A percentile compares a stretch with the other conserved stretches of the same genome.
phyloP scores from a whole-genome alignment of 30 jellyfish, hydroid and myxozoan genomes.

The Turritopsis dohrnii region DNA sequence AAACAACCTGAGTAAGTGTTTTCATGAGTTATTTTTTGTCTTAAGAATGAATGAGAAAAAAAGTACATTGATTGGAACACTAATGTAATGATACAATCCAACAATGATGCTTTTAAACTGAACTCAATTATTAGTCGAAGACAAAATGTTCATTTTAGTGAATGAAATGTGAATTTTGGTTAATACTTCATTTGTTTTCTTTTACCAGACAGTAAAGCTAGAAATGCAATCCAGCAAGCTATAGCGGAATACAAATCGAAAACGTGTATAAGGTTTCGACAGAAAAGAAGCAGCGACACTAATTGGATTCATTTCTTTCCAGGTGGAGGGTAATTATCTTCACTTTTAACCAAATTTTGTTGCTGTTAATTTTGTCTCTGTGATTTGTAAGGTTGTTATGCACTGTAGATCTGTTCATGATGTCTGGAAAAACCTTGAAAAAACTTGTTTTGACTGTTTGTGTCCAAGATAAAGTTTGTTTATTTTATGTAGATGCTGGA shows the following conservation, averaged over 20 bases:
- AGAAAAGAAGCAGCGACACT: not conserved
- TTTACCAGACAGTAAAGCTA: not conserved
- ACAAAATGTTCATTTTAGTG: not conserved
- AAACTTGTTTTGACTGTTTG: too few species aligned
- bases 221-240: not conserved
- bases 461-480: not conserved
- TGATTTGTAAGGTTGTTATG: too few species aligned
- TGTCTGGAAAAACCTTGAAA: not conserved
- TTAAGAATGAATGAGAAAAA: too few species aligned
- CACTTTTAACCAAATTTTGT: not conserved
- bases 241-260: not conserved
- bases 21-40: too few species aligned
- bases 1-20: not conserved
- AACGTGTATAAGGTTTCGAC: not conserved
- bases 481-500: not conserved
- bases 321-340: not conserved
- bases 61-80: too few species aligned
- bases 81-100: not conserved
- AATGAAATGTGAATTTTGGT: too few species aligned
- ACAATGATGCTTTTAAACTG: conserved; percentile 1
- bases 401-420: too few species aligned
- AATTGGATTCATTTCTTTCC: not conserved
- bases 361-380: too few species aligned
- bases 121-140: not conserved
- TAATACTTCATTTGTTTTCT: too few species aligned